phyloP scores from a whole-genome alignment of 2,797 vertebrate genomes.

The Lutjanus campechanus region DNA sequence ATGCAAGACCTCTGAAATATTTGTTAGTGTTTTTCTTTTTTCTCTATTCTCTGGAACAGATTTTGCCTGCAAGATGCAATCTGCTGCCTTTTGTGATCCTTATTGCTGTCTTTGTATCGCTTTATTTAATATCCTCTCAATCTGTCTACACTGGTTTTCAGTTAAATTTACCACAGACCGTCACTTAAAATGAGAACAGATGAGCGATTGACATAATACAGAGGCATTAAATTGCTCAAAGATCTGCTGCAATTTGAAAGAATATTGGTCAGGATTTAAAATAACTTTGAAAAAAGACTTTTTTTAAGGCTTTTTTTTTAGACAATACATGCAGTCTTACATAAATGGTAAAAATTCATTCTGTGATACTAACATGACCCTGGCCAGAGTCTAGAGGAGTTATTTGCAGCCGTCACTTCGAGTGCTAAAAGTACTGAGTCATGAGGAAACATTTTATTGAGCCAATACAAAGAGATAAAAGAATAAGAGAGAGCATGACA shows the following conservation, averaged over 20 bases:
- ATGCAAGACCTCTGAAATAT: conserved; percentile 26
- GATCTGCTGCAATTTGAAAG: neutral
- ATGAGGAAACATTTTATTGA: conserved; percentile 22
- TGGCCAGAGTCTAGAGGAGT: neutral
- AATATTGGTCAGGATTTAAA: neutral
- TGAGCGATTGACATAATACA: conserved; percentile 12
- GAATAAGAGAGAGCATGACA: conserved; percentile 34
- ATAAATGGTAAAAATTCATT: neutral
- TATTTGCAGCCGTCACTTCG: neutral
- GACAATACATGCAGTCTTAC: neutral
- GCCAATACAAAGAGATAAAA: conserved; percentile 37
- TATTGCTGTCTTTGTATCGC: conserved; percentile 12
- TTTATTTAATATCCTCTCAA: conserved; percentile 22
- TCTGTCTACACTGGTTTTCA: conserved; percentile 34
- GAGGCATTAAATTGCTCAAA: neutral
- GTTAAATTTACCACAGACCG: conserved; percentile 9
- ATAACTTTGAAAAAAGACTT: conserved; percentile 4
- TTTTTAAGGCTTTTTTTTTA: neutral
- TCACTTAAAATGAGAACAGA: conserved; percentile 33
- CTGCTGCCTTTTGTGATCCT: conserved; percentile 5
- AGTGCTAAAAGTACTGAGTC: neutral
- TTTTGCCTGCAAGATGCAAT: conserved; percentile 20
- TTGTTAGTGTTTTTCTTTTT: neutral
- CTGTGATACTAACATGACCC: conserved; percentile 3
- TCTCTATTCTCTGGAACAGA: conserved; percentile 2